Evolutionary conservation across 2,888 invertebrate species (phyloP).

Genomic region (Crepidodera aurea): DNA sequence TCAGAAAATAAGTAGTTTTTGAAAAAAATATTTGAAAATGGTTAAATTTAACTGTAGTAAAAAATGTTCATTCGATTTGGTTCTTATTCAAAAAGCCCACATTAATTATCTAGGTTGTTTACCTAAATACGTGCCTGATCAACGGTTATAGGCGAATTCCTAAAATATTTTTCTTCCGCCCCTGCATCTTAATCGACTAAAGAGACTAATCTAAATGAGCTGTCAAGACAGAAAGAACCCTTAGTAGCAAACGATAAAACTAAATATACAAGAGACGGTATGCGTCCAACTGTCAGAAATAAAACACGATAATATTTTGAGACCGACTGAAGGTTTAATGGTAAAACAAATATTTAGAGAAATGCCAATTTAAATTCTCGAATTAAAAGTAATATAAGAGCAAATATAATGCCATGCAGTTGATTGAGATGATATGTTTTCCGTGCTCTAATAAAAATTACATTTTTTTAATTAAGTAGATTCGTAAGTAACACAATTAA

Average conservation of each 20-base stretch:
- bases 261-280: constrained; percentile 14
- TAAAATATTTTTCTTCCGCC: background rate
- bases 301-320: constrained; percentile 29
- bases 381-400: background rate
- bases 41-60: no score
- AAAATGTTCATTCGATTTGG: no score
- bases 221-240: background rate
- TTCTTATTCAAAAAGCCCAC: no score
- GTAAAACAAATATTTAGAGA: constrained; percentile 20
- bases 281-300: constrained; percentile 35
- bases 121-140: no score
- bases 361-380: constrained; percentile 12
- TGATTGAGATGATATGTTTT: no score
- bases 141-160: background rate
- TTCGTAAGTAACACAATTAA: no score
- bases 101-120: no score
- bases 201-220: background rate
- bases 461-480: no score
- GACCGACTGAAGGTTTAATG: constrained; percentile 15
- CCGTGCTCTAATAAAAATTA: no score
- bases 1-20: no score
- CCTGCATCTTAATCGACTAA: background rate
- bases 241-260: background rate
- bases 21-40: no score
- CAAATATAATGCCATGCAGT: no score